A percentile compares a stretch with the other conserved stretches of the same genome.
Evolutionary conservation across 2,797 vertebrate genomes (phyloP).

Genomic region (Zenarchopterus dispar): DNA sequence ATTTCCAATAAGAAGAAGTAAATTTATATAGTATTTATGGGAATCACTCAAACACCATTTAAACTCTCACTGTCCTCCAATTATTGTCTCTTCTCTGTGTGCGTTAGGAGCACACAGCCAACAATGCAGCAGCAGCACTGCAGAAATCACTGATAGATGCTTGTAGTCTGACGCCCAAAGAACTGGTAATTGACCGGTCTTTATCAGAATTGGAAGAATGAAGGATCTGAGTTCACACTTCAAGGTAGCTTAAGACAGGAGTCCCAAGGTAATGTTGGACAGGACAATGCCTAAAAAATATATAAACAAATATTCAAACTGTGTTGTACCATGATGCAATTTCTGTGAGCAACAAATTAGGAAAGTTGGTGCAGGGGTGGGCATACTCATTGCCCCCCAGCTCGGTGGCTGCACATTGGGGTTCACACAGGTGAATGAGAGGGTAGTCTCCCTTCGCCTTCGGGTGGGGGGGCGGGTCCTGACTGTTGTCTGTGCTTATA

Average conservation of each 20-base stretch:
- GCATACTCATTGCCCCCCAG: too few relatives aligned
- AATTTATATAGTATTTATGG: constrained; percentile 2
- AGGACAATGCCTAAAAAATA: background rate
- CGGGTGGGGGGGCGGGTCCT: too few relatives aligned
- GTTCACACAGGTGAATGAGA: too few relatives aligned
- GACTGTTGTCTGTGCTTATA: too few relatives aligned
- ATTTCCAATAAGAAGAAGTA: constrained; percentile 47
- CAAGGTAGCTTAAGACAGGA: too few relatives aligned
- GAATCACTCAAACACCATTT: constrained; percentile 39
- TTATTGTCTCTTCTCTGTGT: constrained; percentile 41
- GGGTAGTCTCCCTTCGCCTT: too few relatives aligned
- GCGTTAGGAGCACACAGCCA: constrained; percentile 44
- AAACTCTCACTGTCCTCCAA: constrained; percentile 38
- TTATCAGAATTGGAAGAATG: constrained; percentile 6
- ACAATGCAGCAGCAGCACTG: constrained; percentile 47
- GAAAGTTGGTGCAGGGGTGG: too few relatives aligned
- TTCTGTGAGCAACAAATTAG: too few relatives aligned
- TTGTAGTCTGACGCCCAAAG: constrained; percentile 19
- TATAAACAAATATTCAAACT: too few relatives aligned
- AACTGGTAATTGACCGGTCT: constrained; percentile 1
- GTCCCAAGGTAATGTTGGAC: too few relatives aligned
- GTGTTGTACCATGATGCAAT: too few relatives aligned
- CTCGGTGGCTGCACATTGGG: too few relatives aligned
- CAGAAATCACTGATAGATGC: constrained; percentile 28
- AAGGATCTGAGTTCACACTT: background rate